phyloP scores from a whole-genome alignment of 1,140 invertebrate genomes.

The Dryas iulia region DNA sequence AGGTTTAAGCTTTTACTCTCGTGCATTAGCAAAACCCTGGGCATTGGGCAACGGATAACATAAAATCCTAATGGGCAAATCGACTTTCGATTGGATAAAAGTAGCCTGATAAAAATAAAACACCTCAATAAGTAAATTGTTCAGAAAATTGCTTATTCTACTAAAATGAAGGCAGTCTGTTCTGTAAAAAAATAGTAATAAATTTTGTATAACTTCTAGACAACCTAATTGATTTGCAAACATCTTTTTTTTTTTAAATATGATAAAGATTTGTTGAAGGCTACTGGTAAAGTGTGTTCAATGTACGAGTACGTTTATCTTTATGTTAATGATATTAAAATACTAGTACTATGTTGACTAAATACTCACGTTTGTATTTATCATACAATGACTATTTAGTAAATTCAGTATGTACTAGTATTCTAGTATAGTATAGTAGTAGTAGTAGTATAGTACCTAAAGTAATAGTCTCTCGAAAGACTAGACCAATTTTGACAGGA shows the following conservation, averaged over 20 bases:
- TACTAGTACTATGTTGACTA: too few species aligned
- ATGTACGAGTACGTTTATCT: too few species aligned
- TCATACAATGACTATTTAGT: too few species aligned
- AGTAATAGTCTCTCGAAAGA: too few species aligned
- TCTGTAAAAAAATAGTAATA: conserved; percentile 48
- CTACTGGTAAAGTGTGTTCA: not conserved
- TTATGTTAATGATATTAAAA: too few species aligned
- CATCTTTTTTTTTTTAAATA: conserved; percentile 52
- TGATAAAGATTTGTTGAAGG: conserved; percentile 55
- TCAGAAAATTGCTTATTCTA: conserved; percentile 47
- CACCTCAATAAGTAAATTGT: conserved; percentile 55
- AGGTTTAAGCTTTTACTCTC: conserved; percentile 33
- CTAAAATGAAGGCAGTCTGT: conserved; percentile 45
- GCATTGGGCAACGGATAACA: conserved; percentile 34
- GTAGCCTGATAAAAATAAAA: conserved; percentile 44
- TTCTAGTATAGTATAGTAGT: too few species aligned
- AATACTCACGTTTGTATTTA: too few species aligned
- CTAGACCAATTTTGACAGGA: too few species aligned
- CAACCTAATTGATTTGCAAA: conserved; percentile 42
- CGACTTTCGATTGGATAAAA: conserved; percentile 40
- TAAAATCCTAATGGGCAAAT: conserved; percentile 40
- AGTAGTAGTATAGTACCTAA: too few species aligned
- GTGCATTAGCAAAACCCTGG: conserved; percentile 31
- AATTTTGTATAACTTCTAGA: conserved; percentile 48
- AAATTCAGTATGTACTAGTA: too few species aligned